Base-by-base conservation (phyloP, 1,140 invertebrate species). In the Stenopsyche tienmushanensis region DNA sequence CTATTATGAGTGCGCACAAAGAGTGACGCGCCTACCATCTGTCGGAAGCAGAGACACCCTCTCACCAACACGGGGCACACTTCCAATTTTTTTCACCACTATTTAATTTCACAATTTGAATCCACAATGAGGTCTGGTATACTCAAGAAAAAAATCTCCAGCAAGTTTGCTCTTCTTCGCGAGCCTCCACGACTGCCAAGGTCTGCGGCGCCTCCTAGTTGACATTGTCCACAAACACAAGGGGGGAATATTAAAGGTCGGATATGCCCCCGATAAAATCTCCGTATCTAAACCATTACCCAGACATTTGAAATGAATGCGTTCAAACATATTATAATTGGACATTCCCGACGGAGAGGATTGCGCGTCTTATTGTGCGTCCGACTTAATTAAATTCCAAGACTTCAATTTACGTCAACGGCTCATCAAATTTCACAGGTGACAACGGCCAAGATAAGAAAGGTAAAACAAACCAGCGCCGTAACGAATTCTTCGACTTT, bases 11-110 rank as follows among this genome's bases (percentile, higher is more conserved):
- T 60, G 47, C 44, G 60, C 62, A 54, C 52, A 64, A 64, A 64
- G 62, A 62, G 45, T 54, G 44, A 34, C 65, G 57, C 64, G 67
- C 53, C 45, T 62, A 60, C 67, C 67, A 69, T 49, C 64, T 69
- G 67, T 69, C 67, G 67, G 67, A 69, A 66, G 64, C 67, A 26
- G 25, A 50, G 59, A 62, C 49, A 50, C 62, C 62, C 62, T 58
- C 42, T 39, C 54, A 55, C 65, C 64, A n/a, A 13, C 26, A 49
- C 29, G 15, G 39, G 63, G 52, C 67, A 62, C 67, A 59, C 67
- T 64, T 59, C 64, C 64, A 57, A 45, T 65, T 65, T 47, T 60
- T 47, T 57, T 55, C 62, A 65, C 62, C 63, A 52, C 47, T 52
- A 45, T 55, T 59, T 50, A 65, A 59, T 60, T 65, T 64, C 63